Evolutionary conservation across 2,113 vertebrate genomes (phyloP), one percentile per base, ranked within the genome.

Genomic region (Albula glossodonta): DNA sequence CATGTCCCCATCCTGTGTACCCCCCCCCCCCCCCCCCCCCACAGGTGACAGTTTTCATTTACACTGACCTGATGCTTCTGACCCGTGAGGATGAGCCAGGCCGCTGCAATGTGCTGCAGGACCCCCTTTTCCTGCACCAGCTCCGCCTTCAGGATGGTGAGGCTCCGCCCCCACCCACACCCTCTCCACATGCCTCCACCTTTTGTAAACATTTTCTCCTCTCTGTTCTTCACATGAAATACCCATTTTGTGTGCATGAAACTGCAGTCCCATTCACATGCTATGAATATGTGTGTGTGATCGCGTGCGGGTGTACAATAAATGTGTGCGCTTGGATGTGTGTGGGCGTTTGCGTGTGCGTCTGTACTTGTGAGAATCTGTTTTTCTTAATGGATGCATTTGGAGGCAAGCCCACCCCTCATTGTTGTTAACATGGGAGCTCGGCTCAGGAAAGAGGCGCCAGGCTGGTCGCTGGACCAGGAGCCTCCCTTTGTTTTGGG

Each of bases 21-120:
- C n/a, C 31, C 31, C 31, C 31, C 31, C 0, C 1, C 31, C 31
- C 31, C 31, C 80, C 60, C 90, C 91, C 66, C 79, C 83, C 87
- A 0, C 92, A 98, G 98, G 96, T 97, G 85, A 98, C 96, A 0
- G 95, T 98, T 82, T 95, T 98, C 82, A 95, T 98, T 90, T 99
- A 98, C 91, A 97, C 93, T 0, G 98, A 98, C 87, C 92, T 99
- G 90, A 92, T 99, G 93, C 95, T 99, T 80, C 94, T 99, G 88
- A 98, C 97, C 84, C 96, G 96, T 92, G 97, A 98, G 88, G 97
- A 99, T 0, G 96, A 97, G 89, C 94, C 94, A 0, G 96, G 97
- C 13, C 94, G 93, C 88, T 98, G 97, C 89, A 96, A 96, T 0
- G 97, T 99, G 84, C 95, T 99, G 78, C 97, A 97, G 92, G 98